Evolutionary conservation across 1,140 invertebrate genomes (phyloP), one percentile per base, ranked within the genome.

Genomic region (Hermatobates lingyangjiaoensis): DNA sequence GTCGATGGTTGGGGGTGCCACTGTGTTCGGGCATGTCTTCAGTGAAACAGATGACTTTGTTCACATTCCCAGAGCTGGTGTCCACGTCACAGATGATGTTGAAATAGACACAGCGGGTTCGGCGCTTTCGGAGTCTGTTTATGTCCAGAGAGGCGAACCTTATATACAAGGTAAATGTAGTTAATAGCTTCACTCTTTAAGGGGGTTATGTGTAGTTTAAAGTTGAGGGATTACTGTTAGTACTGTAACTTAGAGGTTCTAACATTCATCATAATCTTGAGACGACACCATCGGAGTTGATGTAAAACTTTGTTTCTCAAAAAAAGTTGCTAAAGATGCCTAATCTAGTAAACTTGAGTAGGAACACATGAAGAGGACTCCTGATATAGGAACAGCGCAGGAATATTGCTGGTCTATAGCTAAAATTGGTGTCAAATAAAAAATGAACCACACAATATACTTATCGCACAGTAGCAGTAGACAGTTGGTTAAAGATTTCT

Each of bases 141-240:
- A 40, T 45, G 47, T 30, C 3, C 51, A 53, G 21, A 30, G 26
- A 2, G 38, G 46, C 5, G 53, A 53, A 14, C 53, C 54, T 24
- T 54, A 55, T 51, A 50, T 57, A 18, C 50, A 51, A 48, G 56
- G 56, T 57, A 52, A 27, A 20, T 42, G 18, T 45, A 23, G 15
- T 10, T 15, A 51, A 45, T 42, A 20, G 7, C 30, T 10, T 34
- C n/a, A 34, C n/a, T 7, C n/a, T 34, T 34, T 34, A 34, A 34
- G 7, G 7, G n/a, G n/a, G n/a, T n/a, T 34, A 34, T 10, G 7
- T 7, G 7, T n/a, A 34, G 7, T 34, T n/a, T n/a, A n/a, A n/a
- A n/a, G n/a, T n/a, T n/a, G n/a, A n/a, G 30, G 7, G 7, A 34
- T 34, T 34, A 10, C n/a, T 34, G n/a, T 34, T 7, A n/a, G 30